Evolutionary conservation across 2,888 invertebrate genomes (phyloP), one percentile per base, ranked within the genome.

Genomic region (Matsumyia berberina): DNA sequence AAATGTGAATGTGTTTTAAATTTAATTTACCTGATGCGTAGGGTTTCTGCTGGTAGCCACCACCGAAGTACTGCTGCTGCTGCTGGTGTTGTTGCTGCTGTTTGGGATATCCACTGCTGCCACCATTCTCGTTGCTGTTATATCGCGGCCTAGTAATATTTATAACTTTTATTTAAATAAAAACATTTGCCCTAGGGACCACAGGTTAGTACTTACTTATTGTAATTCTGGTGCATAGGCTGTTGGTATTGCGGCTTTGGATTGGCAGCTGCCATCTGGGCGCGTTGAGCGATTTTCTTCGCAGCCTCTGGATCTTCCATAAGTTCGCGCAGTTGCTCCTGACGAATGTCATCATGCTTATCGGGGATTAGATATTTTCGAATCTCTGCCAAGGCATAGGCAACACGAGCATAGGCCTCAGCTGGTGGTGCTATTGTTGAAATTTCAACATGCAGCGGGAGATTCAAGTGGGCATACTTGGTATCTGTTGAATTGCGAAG

Each of bases 391-490:
- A 97, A 93, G 1, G 97, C 97, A 89, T 95, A 96, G 0, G 97
- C 96, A 70, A 97, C 95, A 46, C 97, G 94, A 0, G 96, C 96
- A 89, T 97, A 96, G 0, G 96, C 97, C 89, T 96, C 96, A 0
- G 96, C 96, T 0, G 96, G 97, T 3, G 97, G 96, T 5, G 97
- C 97, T 85, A 96, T 93, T 0, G 97, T 96, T 12, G 96, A 95
- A 46, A 98, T 95, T 92, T 97, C 96, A 0, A 98, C 96, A 89
- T 98, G 98, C 29, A 98, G 93, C 89, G 97, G 97, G 88, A 97
- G 97, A 79, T 95, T 94, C 51, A 98, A 93, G 91, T 98, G 98
- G 12, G 96, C 94, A 91, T 97, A 97, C 91, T 97, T 97, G 0
- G 96, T 96, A 90, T 98, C 98, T 85, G 96, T 92, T 0, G 96